Percentiles rank a stretch among this genome's conserved stretches.
Evolutionary conservation across 2,113 vertebrate genomes (phyloP).

Genomic region (Cyanoliseus patagonus): DNA sequence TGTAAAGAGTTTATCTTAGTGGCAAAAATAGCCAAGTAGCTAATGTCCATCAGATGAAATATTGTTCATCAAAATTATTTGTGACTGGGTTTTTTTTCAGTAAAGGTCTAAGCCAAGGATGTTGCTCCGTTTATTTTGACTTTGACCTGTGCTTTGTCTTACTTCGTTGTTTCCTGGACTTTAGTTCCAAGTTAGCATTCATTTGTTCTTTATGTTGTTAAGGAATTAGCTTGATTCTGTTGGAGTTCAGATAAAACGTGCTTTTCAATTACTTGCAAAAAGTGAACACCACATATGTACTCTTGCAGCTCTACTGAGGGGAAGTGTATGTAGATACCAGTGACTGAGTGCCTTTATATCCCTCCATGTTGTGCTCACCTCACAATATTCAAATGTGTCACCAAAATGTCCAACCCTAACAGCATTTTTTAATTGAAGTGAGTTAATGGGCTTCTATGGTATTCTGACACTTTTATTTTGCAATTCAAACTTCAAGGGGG

Average conservation of each 20-base stretch:
- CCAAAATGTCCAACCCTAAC: background rate
- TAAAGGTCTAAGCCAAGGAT: background rate
- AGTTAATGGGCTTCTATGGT: background rate
- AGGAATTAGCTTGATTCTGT: conserved; percentile 43
- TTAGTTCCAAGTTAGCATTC: conserved; percentile 65
- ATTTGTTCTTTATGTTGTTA: conserved; percentile 47
- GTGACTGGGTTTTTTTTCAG: background rate
- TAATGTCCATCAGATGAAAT: background rate
- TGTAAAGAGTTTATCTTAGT: background rate
- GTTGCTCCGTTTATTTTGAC: background rate
- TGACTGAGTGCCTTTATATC: background rate
- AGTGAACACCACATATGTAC: background rate
- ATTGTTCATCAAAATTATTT: background rate
- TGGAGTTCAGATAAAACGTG: conserved; percentile 21
- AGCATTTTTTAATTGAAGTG: background rate
- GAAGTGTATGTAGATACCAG: conserved; percentile 20
- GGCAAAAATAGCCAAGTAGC: background rate
- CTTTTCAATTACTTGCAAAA: background rate
- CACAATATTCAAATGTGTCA: background rate
- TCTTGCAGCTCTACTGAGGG: background rate
- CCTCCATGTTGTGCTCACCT: background rate
- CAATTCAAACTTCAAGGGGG: background rate
- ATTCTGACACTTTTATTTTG: background rate
- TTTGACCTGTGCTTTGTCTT: background rate
- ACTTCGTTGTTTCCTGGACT: background rate